phyloP scores from a whole-genome alignment of 2,888 invertebrate species.

The Dicranocentrus wangi region DNA sequence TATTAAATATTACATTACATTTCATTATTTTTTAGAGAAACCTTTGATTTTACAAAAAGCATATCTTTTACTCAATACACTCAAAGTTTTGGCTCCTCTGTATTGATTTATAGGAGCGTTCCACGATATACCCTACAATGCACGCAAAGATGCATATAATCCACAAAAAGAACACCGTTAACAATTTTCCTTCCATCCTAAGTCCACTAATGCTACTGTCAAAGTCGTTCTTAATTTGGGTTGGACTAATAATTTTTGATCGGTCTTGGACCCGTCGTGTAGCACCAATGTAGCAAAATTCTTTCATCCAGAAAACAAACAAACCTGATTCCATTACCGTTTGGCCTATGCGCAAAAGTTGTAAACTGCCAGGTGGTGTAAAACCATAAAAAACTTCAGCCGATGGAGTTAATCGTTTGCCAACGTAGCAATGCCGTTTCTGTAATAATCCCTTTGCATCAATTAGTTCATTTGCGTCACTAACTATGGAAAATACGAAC shows the following conservation, averaged over 20 bases:
- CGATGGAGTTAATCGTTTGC: neutral
- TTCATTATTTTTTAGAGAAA: too few relatives aligned
- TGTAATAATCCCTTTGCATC: too few relatives aligned
- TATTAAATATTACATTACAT: too few relatives aligned
- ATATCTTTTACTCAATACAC: too few relatives aligned
- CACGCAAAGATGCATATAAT: neutral
- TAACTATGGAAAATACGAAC: constrained; percentile 11
- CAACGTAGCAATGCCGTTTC: constrained; percentile 12
- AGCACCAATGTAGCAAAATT: neutral
- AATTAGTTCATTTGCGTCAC: neutral
- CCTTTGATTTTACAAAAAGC: too few relatives aligned
- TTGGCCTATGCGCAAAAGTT: neutral
- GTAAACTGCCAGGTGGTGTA: constrained; percentile 3
- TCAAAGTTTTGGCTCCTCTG: too few relatives aligned
- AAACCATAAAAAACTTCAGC: neutral
- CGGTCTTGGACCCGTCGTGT: constrained; percentile 15
- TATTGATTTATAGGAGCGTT: too few relatives aligned
- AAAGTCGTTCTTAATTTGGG: neutral
- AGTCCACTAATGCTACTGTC: neutral
- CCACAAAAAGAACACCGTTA: constrained; percentile 17
- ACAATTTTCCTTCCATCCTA: constrained; percentile 12
- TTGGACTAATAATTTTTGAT: constrained; percentile 11
- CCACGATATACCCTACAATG: neutral
- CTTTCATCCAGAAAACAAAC: neutral
- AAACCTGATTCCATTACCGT: neutral